A percentile compares a stretch with the other conserved stretches of the same genome.
These are phyloP conservation scores for Oopsacas minuta DNA, from an alignment of 37 sponge, comb jelly and placozoan genomes.

Conservation along the genomic window DNA sequence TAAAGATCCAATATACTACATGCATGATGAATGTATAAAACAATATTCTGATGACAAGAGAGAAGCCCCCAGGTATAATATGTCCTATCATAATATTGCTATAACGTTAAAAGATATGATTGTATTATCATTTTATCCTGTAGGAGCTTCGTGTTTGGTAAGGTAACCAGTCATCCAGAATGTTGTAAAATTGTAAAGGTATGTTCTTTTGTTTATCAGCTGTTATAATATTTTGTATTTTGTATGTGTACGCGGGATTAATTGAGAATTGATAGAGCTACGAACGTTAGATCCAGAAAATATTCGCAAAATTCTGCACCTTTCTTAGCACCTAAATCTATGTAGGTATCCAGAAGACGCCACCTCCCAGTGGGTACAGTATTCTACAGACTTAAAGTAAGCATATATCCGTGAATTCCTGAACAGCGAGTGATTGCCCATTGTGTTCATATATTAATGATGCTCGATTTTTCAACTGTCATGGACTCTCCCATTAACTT, in stretches of 20 bases:
- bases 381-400: not conserved
- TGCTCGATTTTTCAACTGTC: not conserved
- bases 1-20: not conserved
- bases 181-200: not conserved
- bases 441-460: not conserved
- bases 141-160: conserved; percentile 14
- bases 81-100: not conserved
- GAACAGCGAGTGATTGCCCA: not conserved
- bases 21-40: not conserved
- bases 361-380: not conserved
- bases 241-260: too few species aligned
- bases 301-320: too few species aligned
- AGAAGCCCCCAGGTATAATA: not conserved
- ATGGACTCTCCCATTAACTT: not conserved
- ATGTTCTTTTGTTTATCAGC: not conserved
- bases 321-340: too few species aligned
- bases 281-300: too few species aligned
- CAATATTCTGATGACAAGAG: not conserved
- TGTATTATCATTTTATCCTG: too few species aligned
- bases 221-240: too few species aligned
- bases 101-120: too few species aligned
- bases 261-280: too few species aligned
- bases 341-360: not conserved
- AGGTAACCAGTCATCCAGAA: not conserved
- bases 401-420: not conserved